A percentile compares a stretch with the other conserved stretches of the same genome.
Conservation (phyloP, 2,113 vertebrate genomes). For the Heloderma charlesbogerti region DNA sequence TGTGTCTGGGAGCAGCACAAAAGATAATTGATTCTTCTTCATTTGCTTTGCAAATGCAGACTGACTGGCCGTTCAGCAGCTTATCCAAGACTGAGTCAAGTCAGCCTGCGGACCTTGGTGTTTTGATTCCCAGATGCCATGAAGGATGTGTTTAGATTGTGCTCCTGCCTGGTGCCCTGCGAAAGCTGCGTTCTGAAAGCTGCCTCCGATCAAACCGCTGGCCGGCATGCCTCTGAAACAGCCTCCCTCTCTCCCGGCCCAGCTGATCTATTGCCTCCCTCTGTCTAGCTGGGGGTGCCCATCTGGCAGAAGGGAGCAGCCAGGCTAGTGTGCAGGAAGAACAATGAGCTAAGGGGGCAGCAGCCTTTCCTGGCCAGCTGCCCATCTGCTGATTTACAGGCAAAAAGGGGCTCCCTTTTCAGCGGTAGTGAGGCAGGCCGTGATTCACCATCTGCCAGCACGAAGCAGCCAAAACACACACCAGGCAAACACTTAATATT, state of each 20-base stretch:
- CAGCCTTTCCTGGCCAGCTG: neutral
- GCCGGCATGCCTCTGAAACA: conserved; percentile 16
- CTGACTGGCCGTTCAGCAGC: neutral
- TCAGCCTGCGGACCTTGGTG: neutral
- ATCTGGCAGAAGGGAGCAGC: neutral
- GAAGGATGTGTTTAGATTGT: conserved; percentile 3
- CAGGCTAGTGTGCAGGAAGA: neutral
- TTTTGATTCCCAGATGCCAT: neutral
- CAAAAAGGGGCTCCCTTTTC: conserved; percentile 13
- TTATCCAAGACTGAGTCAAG: neutral
- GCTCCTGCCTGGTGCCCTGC: conserved; percentile 13
- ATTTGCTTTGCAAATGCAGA: conserved; percentile 20
- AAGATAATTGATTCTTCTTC: conserved; percentile 17
- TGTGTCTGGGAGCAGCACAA: neutral
- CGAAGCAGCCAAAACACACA: conserved; percentile 37
- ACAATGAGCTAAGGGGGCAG: neutral
- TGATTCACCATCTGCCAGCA: neutral
- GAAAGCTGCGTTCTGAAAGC: conserved; percentile 1
- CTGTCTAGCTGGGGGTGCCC: neutral
- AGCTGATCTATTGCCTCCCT: neutral
- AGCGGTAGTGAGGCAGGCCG: rapidly evolving
- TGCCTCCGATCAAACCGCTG: conserved; percentile 9
- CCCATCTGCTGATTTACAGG: neutral
- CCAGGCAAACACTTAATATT: conserved; percentile 16
- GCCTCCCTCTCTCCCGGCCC: rapidly evolving